These are phyloP conservation scores for Urophycis tenuis DNA, from an alignment of 2,797 vertebrate species.

Conservation along the genomic window DNA sequence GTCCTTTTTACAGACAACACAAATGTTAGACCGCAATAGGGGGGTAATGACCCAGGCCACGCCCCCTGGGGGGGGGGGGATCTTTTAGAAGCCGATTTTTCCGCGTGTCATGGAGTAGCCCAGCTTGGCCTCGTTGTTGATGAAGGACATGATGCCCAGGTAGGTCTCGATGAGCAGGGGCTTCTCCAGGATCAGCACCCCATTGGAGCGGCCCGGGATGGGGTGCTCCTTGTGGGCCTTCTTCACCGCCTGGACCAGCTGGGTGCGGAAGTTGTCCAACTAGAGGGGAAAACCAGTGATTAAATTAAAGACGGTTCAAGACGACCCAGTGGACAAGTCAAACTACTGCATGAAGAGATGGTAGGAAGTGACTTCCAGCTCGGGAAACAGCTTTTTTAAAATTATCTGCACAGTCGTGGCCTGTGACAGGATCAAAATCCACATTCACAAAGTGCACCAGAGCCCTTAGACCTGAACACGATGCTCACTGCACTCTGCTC, in stretches of 20 bases:
- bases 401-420: no score
- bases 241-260: constrained; percentile 91
- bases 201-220: constrained; percentile 69
- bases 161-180: constrained; percentile 96
- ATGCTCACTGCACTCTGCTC: not conserved
- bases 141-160: constrained; percentile 93
- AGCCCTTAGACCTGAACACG: not conserved
- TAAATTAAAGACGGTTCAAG: not conserved
- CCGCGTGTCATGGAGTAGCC: constrained; percentile 96
- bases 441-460: not conserved
- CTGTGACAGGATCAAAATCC: no score
- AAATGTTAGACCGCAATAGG: constrained; percentile 13
- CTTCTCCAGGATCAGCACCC: constrained; percentile 83
- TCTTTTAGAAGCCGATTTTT: constrained; percentile 85
- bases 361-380: not conserved
- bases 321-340: no score
- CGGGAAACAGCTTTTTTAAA: not conserved
- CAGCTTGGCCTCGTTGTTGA: constrained; percentile 95
- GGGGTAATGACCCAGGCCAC: no score
- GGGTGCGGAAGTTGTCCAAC: constrained; percentile 86
- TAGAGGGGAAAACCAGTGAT: constrained; percentile 40
- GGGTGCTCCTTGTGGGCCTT: constrained; percentile 84
- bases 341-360: not conserved
- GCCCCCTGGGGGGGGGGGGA: not conserved
- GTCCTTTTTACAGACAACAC: constrained; percentile 31